Base-by-base conservation (phyloP, 2,888 invertebrate genomes). In the Lasioglossum marginatum region DNA sequence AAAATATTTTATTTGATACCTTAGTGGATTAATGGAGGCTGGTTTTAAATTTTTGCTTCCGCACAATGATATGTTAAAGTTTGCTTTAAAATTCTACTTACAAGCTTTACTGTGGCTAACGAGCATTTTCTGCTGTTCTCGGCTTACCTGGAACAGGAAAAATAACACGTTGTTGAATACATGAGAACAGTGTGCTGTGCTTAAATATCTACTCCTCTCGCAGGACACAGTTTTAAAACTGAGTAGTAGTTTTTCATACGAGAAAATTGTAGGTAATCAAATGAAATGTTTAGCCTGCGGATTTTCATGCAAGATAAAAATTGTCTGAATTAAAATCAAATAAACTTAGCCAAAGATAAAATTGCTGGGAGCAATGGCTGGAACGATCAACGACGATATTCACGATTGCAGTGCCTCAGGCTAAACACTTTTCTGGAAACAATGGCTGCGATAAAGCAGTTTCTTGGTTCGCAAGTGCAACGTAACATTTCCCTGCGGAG, bases 121-220 rank as follows among this genome's bases (percentile, higher is more conserved):
- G 19, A 66, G 66, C 57, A 40, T 60, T 14, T 27, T 60, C 27
- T 27, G 27, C 5, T 27, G 60, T 27, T 79, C 34, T 66, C 14
- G 19, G 43, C 79, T 79, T 66, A 79, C 73, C 79, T 79, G 73
- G 14, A 79, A 79, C 79, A 48, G 19, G 63, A 60, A 27, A 23
- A 8, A 72, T 6, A 31, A 27, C 12, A 14, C 4, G 60, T 6
- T 19, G 6, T 52, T 52, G 8, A 52, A 23, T 52, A 52, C n/a
- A 48, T 0, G 48, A 6, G 6, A 6, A 48, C 2, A n/a, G 23
- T 52, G n/a, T 14, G 16, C 27, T 27, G 14, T 60, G 14, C 1
- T 31, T 60, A 14, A 5, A 5, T 5, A n/a, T 27, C 16, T 16
- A 16, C 1, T 60, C 14, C 12, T 14, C 66, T 66, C 31, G 66